These are phyloP conservation scores for Alligator mississippiensis DNA, from an alignment of 2,113 vertebrate genomes.

Conservation along the genomic window DNA sequence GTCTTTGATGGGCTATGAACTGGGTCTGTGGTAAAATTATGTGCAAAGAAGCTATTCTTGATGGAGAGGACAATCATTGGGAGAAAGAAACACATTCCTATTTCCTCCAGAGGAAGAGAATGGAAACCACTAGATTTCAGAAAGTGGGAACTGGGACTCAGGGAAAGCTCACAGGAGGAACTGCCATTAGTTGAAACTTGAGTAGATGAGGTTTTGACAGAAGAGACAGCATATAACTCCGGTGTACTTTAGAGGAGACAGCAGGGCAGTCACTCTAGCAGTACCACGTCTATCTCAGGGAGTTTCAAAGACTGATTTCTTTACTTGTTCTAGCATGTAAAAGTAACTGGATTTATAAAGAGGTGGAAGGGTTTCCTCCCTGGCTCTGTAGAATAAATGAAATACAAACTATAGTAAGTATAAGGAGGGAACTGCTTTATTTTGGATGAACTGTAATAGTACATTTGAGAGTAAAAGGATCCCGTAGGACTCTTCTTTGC, in stretches of 20 bases:
- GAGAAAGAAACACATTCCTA: neutral
- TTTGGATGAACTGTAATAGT: neutral
- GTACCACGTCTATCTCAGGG: too few species aligned
- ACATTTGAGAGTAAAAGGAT: neutral
- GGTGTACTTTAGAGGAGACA: neutral
- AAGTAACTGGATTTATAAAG: accelerated
- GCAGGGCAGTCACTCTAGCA: neutral
- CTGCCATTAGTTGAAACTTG: neutral
- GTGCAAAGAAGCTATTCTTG: neutral
- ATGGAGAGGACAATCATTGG: accelerated
- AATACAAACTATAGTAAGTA: neutral
- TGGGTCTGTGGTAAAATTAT: neutral
- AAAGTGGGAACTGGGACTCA: neutral
- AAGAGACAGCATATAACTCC: neutral
- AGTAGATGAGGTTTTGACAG: neutral
- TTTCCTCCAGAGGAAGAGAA: neutral
- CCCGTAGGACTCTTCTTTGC: neutral
- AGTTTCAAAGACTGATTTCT: accelerated
- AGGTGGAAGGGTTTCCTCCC: neutral
- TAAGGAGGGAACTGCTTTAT: neutral
- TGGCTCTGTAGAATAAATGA: neutral
- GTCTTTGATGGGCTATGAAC: neutral
- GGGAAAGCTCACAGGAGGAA: neutral
- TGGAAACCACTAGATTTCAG: neutral
- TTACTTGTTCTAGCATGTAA: neutral